Conservation (phyloP, 2,113 vertebrate species). For the Ellobius talpinus region DNA sequence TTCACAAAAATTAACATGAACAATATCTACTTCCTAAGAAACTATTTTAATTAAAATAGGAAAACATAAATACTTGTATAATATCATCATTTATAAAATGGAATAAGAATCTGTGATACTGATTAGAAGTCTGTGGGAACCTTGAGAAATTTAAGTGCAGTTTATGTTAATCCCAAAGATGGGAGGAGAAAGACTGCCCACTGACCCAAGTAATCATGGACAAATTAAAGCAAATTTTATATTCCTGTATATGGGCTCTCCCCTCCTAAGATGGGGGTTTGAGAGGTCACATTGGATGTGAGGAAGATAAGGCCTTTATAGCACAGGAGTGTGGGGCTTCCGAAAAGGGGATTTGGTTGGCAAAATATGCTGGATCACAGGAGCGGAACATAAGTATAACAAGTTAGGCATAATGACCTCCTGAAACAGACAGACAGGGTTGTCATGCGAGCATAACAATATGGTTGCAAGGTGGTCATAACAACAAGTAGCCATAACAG, state of each 20-base stretch:
- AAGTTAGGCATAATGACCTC: not conserved
- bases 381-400: not conserved
- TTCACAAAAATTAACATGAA: constrained; percentile 13
- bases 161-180: not conserved
- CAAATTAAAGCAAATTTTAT: not conserved
- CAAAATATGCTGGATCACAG: not conserved
- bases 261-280: not conserved
- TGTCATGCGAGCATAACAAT: not conserved
- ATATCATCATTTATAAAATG: not conserved
- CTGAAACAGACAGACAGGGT: no score
- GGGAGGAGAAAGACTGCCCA: not conserved
- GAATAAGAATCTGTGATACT: not conserved
- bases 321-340: not conserved
- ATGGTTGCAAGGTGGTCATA: not conserved
- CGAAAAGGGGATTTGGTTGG: not conserved
- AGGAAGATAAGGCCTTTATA: not conserved
- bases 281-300: not conserved
- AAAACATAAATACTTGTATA: not conserved
- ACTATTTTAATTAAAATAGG: not conserved
- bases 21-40: not conserved
- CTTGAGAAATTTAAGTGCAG: not conserved
- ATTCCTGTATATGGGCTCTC: not conserved
- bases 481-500: not conserved
- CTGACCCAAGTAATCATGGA: not conserved
- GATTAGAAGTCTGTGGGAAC: not conserved